phyloP scores from a whole-genome alignment of 64 coral and sea anemone species.

The Exaiptasia diaphana region DNA sequence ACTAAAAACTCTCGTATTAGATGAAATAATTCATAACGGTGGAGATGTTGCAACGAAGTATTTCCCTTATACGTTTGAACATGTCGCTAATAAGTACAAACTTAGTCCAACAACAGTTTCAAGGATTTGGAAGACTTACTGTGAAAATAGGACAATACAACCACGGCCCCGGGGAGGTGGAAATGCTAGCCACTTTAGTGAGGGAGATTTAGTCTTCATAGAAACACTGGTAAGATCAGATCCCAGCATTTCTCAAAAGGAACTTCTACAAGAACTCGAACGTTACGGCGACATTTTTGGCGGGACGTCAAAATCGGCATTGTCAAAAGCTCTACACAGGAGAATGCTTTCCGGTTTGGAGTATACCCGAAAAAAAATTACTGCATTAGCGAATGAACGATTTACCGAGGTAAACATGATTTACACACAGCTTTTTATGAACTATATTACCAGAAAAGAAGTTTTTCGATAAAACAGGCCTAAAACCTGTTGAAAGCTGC shows the following conservation, averaged over 20 bases:
- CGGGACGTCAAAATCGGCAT: slow-evolving; percentile 14
- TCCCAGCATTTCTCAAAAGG: slow-evolving; percentile 26
- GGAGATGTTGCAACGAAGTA: slow-evolving; percentile 17
- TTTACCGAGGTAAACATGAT: slow-evolving; percentile 7
- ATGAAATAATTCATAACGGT: slow-evolving; percentile 29
- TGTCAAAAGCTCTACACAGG: background rate
- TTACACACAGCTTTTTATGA: slow-evolving; percentile 18
- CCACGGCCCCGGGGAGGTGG: slow-evolving; percentile 7
- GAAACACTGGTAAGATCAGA: slow-evolving; percentile 34
- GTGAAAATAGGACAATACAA: slow-evolving; percentile 4
- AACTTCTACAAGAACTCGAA: slow-evolving; percentile 18
- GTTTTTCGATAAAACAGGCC: slow-evolving; percentile 13
- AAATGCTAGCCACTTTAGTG: slow-evolving; percentile 43
- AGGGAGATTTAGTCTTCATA: slow-evolving; percentile 54
- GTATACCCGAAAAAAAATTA: background rate
- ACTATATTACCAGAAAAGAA: slow-evolving; percentile 11
- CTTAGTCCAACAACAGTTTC: background rate
- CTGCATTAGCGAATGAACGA: background rate
- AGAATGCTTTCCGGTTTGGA: background rate
- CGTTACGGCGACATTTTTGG: slow-evolving; percentile 24
- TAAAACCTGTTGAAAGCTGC: background rate
- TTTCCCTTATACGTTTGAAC: slow-evolving; percentile 24
- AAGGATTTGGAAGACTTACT: slow-evolving; percentile 50
- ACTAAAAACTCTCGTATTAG: background rate
- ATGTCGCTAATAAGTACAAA: slow-evolving; percentile 21